Conservation (phyloP, 2,888 invertebrate species). For the Drosophila nr. perissopoda region DNA sequence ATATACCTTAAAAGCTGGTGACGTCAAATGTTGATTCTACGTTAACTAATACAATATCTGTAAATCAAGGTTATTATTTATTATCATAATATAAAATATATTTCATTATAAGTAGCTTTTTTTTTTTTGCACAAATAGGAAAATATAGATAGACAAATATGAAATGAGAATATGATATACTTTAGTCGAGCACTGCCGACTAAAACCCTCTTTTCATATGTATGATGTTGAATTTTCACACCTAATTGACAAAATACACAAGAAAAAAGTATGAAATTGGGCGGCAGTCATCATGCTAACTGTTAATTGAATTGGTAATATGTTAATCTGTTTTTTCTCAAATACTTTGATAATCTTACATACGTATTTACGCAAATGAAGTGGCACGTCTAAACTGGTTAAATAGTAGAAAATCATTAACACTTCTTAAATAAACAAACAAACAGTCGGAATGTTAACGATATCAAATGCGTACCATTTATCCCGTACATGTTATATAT, state of each 20-base stretch:
- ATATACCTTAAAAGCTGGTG: not conserved
- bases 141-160: not conserved
- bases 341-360: constrained; percentile 24
- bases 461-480: constrained; percentile 17
- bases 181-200: not conserved
- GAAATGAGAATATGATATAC: not conserved
- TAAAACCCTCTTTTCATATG: not conserved
- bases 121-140: not conserved
- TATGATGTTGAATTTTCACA: constrained; percentile 18
- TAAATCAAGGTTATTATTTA: not conserved
- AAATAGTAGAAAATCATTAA: constrained; percentile 40
- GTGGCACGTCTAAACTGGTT: constrained; percentile 22
- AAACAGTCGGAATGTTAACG: constrained; percentile 21
- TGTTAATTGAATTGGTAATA: constrained; percentile 7
- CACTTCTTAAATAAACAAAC: constrained; percentile 38
- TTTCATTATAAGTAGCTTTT: not conserved
- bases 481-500: not conserved
- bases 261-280: constrained; percentile 18
- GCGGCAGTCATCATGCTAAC: constrained; percentile 18
- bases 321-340: constrained; percentile 14
- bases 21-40: not conserved
- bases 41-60: not conserved
- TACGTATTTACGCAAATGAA: constrained; percentile 19
- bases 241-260: constrained; percentile 36
- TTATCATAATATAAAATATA: not conserved